A percentile compares a stretch with the other conserved stretches of the same genome.
These are phyloP conservation scores for Epinephelus fuscoguttatus DNA, from an alignment of 2,113 vertebrate genomes.

Conservation along the genomic window DNA sequence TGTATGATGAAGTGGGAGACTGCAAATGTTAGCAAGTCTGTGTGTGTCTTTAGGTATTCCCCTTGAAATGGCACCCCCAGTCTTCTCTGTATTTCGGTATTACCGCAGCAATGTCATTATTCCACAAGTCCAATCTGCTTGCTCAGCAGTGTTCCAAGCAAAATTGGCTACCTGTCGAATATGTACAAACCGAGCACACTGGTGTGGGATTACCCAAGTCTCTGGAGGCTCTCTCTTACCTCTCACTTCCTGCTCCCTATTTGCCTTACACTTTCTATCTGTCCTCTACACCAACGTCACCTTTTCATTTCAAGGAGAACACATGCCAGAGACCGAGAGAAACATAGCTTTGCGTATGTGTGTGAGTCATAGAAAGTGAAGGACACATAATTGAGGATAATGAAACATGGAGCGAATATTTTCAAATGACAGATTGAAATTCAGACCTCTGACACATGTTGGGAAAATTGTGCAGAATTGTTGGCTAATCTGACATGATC, in stretches of 20 bases:
- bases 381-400: not conserved
- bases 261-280: slow-evolving; percentile 20
- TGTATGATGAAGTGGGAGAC: not conserved
- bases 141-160: slow-evolving; percentile 58
- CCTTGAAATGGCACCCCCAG: slow-evolving; percentile 9
- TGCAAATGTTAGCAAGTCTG: not conserved
- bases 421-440: not conserved
- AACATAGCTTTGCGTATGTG: not conserved
- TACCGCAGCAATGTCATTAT: slow-evolving; percentile 21
- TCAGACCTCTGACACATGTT: not conserved
- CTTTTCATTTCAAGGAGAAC: not conserved
- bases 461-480: not conserved
- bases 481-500: not conserved
- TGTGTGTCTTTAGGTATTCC: slow-evolving; percentile 12
- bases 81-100: slow-evolving; percentile 18
- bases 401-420: not conserved
- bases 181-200: slow-evolving; percentile 24
- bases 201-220: slow-evolving; percentile 46
- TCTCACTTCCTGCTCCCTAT: slow-evolving; percentile 14
- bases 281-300: not conserved
- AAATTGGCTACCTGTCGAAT: slow-evolving; percentile 46
- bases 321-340: not conserved
- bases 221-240: slow-evolving; percentile 22
- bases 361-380: not conserved
- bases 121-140: slow-evolving; percentile 29